Evolutionary conservation across 2,888 invertebrate species (phyloP), one percentile per base, ranked within the genome.

Genomic region (Rosalia funebris): DNA sequence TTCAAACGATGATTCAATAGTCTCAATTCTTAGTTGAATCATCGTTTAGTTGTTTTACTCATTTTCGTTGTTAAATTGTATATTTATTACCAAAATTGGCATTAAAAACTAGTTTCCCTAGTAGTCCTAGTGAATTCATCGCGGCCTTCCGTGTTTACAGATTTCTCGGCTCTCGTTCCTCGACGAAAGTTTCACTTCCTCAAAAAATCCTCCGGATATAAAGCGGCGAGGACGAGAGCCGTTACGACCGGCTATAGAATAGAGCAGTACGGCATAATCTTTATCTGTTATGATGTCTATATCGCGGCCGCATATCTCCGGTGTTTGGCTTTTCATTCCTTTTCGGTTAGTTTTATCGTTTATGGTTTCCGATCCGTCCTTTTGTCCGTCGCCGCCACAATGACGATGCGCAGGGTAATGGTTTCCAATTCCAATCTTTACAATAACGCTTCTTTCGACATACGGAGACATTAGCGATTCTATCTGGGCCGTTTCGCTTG

Each of bases 261-360:
- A 64, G 64, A 66, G 64, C 62, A 7, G 25, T 7, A 61, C 50
- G 62, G 65, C 62, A 69, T 77, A 77, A 76, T 78, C 78, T 75
- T 78, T 76, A 79, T 78, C 77, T 76, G 75, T 76, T 75, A 75
- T 76, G 74, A 75, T 75, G 75, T 75, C 72, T 71, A 70, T 73
- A 70, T 65, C 66, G 63, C 69, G 64, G 59, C 66, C 69, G 62
- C 71, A 66, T 71, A 74, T 77, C 75, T 75, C 71, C 75, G 72
- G 71, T 71, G 72, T 71, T 74, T 74, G 72, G 70, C 71, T 71
- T 73, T 74, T 71, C 72, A 74, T 75, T 74, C 75, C 73, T 68
- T 73, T 77, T 77, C 76, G 74, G 78, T 77, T 78, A 78, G 79
- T 77, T 79, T 79, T 78, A 79, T 79, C 79, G 78, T 77, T 70